phyloP scores from a whole-genome alignment of 2,113 vertebrate species.

The Ptychochromis oligacanthus region DNA sequence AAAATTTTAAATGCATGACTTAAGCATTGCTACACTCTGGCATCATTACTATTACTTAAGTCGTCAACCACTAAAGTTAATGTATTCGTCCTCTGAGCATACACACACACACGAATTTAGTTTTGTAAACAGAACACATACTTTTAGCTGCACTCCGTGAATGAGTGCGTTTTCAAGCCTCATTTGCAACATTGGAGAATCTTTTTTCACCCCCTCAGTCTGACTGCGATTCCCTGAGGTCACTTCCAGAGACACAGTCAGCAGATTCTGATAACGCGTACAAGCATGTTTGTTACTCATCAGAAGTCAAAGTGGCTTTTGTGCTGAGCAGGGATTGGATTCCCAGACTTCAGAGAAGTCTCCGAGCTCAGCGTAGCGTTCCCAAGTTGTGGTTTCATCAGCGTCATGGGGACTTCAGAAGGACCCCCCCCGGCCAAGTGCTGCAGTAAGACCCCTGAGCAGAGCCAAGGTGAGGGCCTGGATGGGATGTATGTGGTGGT shows the following conservation, averaged over 20 bases:
- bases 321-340: constrained; percentile 42
- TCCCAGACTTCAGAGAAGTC: constrained; percentile 50
- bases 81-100: neutral
- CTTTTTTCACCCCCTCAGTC: neutral
- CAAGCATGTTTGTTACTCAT: constrained; percentile 72
- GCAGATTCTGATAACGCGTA: constrained; percentile 70
- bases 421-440: neutral
- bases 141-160: neutral
- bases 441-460: constrained; percentile 10
- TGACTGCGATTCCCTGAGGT: constrained; percentile 57
- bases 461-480: too few species aligned
- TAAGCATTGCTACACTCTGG: too few species aligned
- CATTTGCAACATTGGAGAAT: constrained; percentile 55
- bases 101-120: neutral
- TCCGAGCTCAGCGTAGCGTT: constrained; percentile 54
- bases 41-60: neutral
- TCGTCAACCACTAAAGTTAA: neutral
- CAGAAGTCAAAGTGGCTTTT: constrained; percentile 66
- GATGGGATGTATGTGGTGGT: too few species aligned
- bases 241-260: constrained; percentile 58
- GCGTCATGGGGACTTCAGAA: constrained; percentile 43
- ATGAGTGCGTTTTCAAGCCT: constrained; percentile 22
- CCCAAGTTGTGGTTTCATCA: constrained; percentile 46
- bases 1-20: too few species aligned
- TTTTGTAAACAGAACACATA: neutral